Evolutionary conservation across 2,797 vertebrate genomes (phyloP).

Genomic region (Labroides dimidiatus): DNA sequence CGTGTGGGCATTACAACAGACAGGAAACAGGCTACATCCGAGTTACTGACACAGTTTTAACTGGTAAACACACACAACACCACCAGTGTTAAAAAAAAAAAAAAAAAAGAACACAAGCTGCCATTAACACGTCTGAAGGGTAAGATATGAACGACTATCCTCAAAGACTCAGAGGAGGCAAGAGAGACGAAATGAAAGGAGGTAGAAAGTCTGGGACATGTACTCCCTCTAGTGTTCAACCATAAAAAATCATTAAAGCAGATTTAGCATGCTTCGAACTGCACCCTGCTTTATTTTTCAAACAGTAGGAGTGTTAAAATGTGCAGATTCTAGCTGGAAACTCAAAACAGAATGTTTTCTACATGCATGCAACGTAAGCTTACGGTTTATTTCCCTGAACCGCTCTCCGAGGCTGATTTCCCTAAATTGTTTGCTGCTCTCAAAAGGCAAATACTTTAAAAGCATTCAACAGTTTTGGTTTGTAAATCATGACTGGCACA

Average conservation of each 20-base stretch:
- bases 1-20: not conserved
- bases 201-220: not conserved
- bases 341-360: not conserved
- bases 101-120: not conserved
- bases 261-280: not conserved
- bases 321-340: not conserved
- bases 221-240: conserved; percentile 39
- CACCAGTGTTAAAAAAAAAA: not conserved
- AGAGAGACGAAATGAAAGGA: not conserved
- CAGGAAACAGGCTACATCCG: conserved; percentile 7
- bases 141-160: not conserved
- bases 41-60: conserved; percentile 1
- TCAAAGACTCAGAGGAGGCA: not conserved
- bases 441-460: conserved; percentile 19
- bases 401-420: conserved; percentile 5
- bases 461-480: not conserved
- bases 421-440: not conserved
- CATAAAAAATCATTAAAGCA: not conserved
- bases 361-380: not conserved
- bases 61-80: not conserved
- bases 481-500: conserved; percentile 7
- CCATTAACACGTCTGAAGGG: not conserved
- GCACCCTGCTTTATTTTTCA: not conserved
- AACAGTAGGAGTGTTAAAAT: not conserved
- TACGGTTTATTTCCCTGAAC: not conserved